Evolutionary conservation across 2,888 invertebrate genomes (phyloP).

Genomic region (Eumacrocentrus americanus): DNA sequence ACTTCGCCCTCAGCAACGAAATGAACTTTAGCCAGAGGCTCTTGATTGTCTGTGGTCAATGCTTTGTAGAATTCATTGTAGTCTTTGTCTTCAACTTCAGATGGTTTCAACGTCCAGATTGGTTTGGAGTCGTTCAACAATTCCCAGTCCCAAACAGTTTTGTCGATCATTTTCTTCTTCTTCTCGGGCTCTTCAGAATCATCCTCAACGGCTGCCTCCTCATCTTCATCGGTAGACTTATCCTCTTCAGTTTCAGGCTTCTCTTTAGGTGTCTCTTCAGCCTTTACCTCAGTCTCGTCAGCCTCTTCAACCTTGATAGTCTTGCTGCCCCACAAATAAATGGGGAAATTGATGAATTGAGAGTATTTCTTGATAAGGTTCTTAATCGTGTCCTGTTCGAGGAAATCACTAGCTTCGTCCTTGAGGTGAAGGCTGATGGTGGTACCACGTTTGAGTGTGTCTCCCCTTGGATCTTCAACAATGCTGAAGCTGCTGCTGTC

Average conservation of each 20-base stretch:
- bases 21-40: slow-evolving; percentile 87
- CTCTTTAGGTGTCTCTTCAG: slow-evolving; percentile 56
- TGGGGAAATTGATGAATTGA: slow-evolving; percentile 99
- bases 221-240: slow-evolving; percentile 64
- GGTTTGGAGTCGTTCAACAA: slow-evolving; percentile 96
- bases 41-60: slow-evolving; percentile 86
- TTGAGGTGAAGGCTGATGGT: slow-evolving; percentile 89
- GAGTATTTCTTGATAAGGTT: slow-evolving; percentile 96
- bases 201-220: slow-evolving; percentile 72
- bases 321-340: slow-evolving; percentile 88
- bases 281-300: slow-evolving; percentile 64
- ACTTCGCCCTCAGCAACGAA: slow-evolving; percentile 99
- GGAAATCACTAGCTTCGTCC: slow-evolving; percentile 95
- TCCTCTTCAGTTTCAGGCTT: slow-evolving; percentile 62
- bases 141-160: slow-evolving; percentile 99
- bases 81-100: slow-evolving; percentile 84
- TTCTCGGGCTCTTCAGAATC: slow-evolving; percentile 71
- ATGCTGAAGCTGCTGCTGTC: slow-evolving; percentile 91
- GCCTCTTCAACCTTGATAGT: slow-evolving; percentile 63
- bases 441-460: slow-evolving; percentile 89
- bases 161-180: slow-evolving; percentile 87
- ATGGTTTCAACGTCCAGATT: slow-evolving; percentile 94
- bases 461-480: slow-evolving; percentile 91
- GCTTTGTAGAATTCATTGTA: slow-evolving; percentile 96
- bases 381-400: slow-evolving; percentile 90